Conservation (phyloP, 2,113 vertebrate species). For the Erythrocercus mccallii region DNA sequence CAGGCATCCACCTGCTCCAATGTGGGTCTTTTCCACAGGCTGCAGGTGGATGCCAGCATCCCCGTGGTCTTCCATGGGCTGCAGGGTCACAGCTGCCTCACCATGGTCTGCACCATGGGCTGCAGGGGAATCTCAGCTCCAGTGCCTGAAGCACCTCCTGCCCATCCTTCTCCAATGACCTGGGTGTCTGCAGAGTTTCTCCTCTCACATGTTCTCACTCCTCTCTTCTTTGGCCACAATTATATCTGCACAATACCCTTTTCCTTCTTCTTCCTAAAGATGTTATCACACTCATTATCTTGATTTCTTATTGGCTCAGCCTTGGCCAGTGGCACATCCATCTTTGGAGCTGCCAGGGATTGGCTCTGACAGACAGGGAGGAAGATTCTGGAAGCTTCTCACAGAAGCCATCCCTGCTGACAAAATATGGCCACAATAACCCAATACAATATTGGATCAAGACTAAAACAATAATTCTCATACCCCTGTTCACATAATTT, state of each 20-base stretch:
- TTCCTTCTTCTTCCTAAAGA: background rate
- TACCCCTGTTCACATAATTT: background rate
- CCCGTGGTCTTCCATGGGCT: fast-evolving
- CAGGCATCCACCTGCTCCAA: background rate
- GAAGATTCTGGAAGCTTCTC: background rate
- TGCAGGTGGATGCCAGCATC: too few species aligned
- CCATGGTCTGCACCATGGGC: background rate
- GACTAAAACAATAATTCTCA: background rate
- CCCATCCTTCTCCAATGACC: too few species aligned
- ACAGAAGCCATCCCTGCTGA: background rate
- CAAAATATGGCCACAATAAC: background rate
- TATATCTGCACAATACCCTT: background rate
- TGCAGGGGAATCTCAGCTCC: background rate
- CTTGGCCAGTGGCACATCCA: fast-evolving
- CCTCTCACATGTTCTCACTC: background rate
- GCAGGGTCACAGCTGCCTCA: background rate
- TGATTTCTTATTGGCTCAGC: background rate
- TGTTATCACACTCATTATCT: background rate
- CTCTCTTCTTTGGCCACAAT: background rate
- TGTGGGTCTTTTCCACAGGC: fast-evolving
- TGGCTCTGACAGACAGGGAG: background rate
- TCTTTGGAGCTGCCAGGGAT: too few species aligned
- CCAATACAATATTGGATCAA: background rate
- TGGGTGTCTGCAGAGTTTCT: background rate
- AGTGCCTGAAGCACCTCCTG: background rate